Base-by-base conservation (phyloP, 2,888 invertebrate genomes). In the Lottia scabra region DNA sequence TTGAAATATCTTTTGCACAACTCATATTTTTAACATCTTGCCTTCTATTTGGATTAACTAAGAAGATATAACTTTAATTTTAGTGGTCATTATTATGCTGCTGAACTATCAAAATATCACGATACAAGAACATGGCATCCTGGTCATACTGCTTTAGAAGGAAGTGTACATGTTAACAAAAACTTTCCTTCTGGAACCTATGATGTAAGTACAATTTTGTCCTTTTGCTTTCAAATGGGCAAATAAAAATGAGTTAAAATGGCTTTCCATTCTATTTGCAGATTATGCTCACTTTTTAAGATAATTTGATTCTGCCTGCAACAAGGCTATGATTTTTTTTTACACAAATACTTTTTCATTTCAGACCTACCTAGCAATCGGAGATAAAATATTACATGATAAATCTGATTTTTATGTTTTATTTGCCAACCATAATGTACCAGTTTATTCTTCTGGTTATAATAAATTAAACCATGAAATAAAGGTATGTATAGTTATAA, bases 401-500 rank as follows among this genome's bases (percentile, higher is more conserved):
- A 72, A 68, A 38, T 69, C 78, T 8, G 79, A 79, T 46, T 79
- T 77, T 68, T 74, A 73, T 66, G 75, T 79, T 23, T 68, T 76
- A 64, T 67, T 77, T 66, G 76, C 77, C 23, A 77, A 75, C 63
- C 4, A 65, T 8, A 64, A 71, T 27, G 72, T 78, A 1, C 72
- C 75, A 0, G 75, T 75, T 48, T 43, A 66, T 44, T 30, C 66
- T 23, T 65, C 64, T 46, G 79, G 78, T n/a, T 68, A 74, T 15
- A 79, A 79, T 64, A 70, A 75, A 56, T 74, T 79, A 27, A 30
- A 67, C 12, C 78, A 78, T 65, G 71, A 43, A 19, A 62, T 79
- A 30, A 63, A 64, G 43, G 76, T 78, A n/a, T 68, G 70, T n/a
- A 19, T 30, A n/a, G 19, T 6, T n/a, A 13, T 38, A 10, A n/a